Conservation (phyloP, 2,113 vertebrate species). For the Reinhardtius hippoglossoides region DNA sequence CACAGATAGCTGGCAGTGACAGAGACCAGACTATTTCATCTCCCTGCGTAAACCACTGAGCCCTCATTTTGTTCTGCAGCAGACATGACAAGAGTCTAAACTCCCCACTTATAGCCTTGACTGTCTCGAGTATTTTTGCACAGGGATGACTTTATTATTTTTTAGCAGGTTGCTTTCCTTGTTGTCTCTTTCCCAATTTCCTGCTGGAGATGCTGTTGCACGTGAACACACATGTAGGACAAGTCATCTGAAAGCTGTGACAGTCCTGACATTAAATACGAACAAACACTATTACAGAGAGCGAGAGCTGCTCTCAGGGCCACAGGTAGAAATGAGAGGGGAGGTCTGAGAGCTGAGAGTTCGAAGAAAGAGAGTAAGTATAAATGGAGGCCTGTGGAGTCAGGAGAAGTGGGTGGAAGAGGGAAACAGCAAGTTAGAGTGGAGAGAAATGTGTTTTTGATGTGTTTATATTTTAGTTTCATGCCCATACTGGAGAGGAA, state of each 20-base stretch:
- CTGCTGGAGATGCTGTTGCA: not conserved
- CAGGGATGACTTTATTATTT: too few species aligned
- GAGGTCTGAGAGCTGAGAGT: not conserved
- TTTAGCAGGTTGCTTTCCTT: not conserved
- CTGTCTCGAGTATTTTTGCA: not conserved
- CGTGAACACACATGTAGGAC: not conserved
- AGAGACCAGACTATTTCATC: constrained; percentile 13
- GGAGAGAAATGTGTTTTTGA: not conserved
- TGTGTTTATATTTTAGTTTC: not conserved
- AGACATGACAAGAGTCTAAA: constrained; percentile 8
- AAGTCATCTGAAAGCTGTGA: constrained; percentile 5
- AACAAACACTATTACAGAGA: constrained; percentile 1
- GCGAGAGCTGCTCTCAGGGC: not conserved
- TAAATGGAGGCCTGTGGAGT: not conserved
- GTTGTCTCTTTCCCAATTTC: not conserved
- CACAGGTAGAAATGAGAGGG: constrained; percentile 10
- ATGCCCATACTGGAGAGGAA: not conserved
- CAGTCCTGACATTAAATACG: not conserved
- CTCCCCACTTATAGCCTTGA: not conserved
- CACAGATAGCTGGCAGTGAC: constrained; percentile 22
- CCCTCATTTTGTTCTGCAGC: not conserved
- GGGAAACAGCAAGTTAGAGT: not conserved
- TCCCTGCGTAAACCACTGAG: not conserved
- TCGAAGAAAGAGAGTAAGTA: not conserved
- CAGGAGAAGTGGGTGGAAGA: not conserved